phyloP scores from a whole-genome alignment of 37 sponge, comb jelly and placozoan species.

The Spongilla lacustris region DNA sequence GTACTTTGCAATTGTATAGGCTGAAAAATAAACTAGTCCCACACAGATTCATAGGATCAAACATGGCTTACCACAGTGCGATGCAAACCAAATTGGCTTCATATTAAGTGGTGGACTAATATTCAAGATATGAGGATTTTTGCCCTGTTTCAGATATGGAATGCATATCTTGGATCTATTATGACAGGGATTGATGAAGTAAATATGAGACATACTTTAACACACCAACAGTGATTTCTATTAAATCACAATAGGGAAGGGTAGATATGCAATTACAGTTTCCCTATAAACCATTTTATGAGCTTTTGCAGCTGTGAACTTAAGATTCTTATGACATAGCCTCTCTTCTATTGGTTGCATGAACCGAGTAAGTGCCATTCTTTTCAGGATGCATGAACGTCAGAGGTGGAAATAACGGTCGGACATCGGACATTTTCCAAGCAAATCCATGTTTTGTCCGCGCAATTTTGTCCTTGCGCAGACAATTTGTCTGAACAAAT shows the following conservation, averaged over 20 bases:
- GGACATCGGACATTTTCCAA: background rate
- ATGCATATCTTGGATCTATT: constrained; percentile 91
- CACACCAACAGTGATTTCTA: no score
- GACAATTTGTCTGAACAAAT: background rate
- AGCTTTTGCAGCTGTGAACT: no score
- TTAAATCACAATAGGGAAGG: no score
- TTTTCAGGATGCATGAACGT: background rate
- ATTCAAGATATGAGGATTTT: constrained; percentile 94
- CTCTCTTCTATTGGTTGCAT: background rate
- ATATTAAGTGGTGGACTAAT: constrained; percentile 97
- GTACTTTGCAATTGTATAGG: constrained; percentile 99
- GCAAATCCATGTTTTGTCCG: background rate
- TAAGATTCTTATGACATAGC: no score
- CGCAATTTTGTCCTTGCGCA: background rate
- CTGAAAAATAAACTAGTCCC: constrained; percentile 19
- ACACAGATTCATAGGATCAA: background rate
- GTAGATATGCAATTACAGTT: no score
- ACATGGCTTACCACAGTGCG: constrained; percentile 83
- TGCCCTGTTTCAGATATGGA: constrained; percentile 88
- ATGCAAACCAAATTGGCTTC: constrained; percentile 91
- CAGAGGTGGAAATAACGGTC: constrained; percentile 1
- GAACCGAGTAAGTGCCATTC: background rate
- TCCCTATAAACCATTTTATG: no score
- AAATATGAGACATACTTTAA: background rate
- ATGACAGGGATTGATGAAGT: background rate